Evolutionary conservation across 2,113 vertebrate species (phyloP), one percentile per base, ranked within the genome.

Genomic region (Strigops habroptila): DNA sequence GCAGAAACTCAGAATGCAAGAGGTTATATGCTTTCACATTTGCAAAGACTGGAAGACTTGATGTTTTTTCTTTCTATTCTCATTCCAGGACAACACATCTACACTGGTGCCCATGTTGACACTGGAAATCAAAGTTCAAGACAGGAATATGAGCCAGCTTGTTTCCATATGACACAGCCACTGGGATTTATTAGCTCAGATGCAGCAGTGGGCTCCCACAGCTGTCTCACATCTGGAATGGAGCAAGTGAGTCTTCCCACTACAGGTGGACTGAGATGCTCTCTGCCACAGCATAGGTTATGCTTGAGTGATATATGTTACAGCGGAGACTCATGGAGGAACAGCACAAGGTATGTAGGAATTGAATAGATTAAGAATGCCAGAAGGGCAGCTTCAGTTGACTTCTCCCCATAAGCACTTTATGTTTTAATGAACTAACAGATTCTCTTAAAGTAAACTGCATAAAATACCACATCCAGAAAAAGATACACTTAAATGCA

Each of bases 311-410:
- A 51, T 23, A 6, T 6, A 30, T 5, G 10, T 31, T 14, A 37
- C 44, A 81, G 60, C 6, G 4, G 53, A 22, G 71, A 22, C 24
- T 33, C 39, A 16, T 0, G 2, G 44, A 55, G 41, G 35, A 43
- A 30, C 43, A 82, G 1, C 43, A 49, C 28, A 15, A 7, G 1
- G 3, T 2, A 12, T 7, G n/a, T 0, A 70, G 43, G 33, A 74
- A 70, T 0, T 3, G 12, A 63, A 39, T 35, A 68, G 46, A 25
- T 19, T 24, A 49, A 55, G 25, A 63, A 68, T 31, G 46, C 12
- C 21, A 9, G 1, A 75, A 87, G 21, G 55, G 43, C 0, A 0
- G 12, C 83, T 76, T 15, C 55, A 44, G 11, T 14, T 84, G 46
- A 59, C 31, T 75, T 83, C 43, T 76, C 53, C 44, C 22, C 39